phyloP scores from a whole-genome alignment of 2,888 invertebrate species.

The Cheilosia variabilis region DNA sequence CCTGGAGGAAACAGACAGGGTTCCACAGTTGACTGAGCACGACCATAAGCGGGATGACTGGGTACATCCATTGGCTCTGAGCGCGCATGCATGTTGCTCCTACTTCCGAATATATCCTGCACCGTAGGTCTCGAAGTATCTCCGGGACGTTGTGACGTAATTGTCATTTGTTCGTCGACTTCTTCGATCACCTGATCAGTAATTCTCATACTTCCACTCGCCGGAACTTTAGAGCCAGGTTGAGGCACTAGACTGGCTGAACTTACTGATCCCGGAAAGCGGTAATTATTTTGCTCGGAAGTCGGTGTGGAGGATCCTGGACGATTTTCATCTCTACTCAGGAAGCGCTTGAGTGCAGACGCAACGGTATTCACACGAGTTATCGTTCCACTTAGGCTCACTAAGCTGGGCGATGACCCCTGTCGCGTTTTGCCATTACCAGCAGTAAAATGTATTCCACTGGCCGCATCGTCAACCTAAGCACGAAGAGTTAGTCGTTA shows the following conservation, averaged over 20 bases:
- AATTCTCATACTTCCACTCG: slow-evolving; percentile 86
- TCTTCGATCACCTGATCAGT: slow-evolving; percentile 90
- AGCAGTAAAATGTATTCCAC: slow-evolving; percentile 90
- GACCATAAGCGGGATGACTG: slow-evolving; percentile 80
- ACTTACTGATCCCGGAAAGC: slow-evolving; percentile 83
- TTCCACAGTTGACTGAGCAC: slow-evolving; percentile 80
- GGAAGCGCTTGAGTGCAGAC: slow-evolving; percentile 90
- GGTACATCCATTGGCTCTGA: slow-evolving; percentile 88
- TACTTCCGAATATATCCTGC: slow-evolving; percentile 85
- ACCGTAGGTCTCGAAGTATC: slow-evolving; percentile 87
- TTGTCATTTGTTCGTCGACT: slow-evolving; percentile 92
- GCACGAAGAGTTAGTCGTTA: slow-evolving; percentile 60
- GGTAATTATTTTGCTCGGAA: slow-evolving; percentile 80
- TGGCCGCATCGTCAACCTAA: slow-evolving; percentile 88
- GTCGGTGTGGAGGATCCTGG: slow-evolving; percentile 83
- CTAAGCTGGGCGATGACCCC: slow-evolving; percentile 84
- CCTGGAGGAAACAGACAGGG: slow-evolving; percentile 81
- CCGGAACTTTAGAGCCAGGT: slow-evolving; percentile 77
- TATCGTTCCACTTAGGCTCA: slow-evolving; percentile 85
- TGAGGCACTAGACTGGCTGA: slow-evolving; percentile 80
- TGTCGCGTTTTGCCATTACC: slow-evolving; percentile 85
- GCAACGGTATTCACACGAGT: slow-evolving; percentile 91
- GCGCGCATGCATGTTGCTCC: slow-evolving; percentile 85
- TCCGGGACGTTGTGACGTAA: slow-evolving; percentile 87
- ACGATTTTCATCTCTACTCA: slow-evolving; percentile 89